phyloP scores from a whole-genome alignment of 2,888 invertebrate species.

The Conops quadrifasciatus region DNA sequence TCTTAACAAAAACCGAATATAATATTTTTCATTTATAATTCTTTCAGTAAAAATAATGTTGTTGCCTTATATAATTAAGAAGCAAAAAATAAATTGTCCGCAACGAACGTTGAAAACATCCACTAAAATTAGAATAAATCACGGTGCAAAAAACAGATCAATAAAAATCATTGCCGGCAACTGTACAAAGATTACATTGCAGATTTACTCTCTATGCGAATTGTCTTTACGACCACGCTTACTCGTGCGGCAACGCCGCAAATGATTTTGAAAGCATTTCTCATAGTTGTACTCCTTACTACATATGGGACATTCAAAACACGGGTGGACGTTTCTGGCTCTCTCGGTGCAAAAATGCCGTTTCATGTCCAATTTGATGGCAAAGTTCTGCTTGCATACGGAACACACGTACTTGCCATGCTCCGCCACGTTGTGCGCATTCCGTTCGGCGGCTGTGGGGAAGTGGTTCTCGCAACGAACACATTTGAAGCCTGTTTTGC shows the following conservation, averaged over 20 bases:
- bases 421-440: conserved; percentile 20
- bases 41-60: too few relatives aligned
- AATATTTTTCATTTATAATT: too few relatives aligned
- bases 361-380: conserved; percentile 9
- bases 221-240: not conserved
- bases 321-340: too few relatives aligned
- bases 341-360: conserved; percentile 11
- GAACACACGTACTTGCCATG: conserved; percentile 25
- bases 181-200: too few relatives aligned
- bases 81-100: too few relatives aligned
- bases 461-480: not conserved
- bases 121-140: too few relatives aligned
- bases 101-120: too few relatives aligned
- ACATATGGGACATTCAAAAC: conserved; percentile 15
- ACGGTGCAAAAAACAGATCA: too few relatives aligned
- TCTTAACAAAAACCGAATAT: too few relatives aligned
- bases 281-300: conserved; percentile 27
- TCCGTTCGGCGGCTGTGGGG: conserved; percentile 13
- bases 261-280: conserved; percentile 26
- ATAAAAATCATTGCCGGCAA: too few relatives aligned
- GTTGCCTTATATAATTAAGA: too few relatives aligned
- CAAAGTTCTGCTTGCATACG: conserved; percentile 16
- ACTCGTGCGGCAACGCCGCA: conserved; percentile 4
- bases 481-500: conserved; percentile 12
- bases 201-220: too few relatives aligned